Conservation (phyloP, 2,113 vertebrate genomes). For the Willisornis vidua region DNA sequence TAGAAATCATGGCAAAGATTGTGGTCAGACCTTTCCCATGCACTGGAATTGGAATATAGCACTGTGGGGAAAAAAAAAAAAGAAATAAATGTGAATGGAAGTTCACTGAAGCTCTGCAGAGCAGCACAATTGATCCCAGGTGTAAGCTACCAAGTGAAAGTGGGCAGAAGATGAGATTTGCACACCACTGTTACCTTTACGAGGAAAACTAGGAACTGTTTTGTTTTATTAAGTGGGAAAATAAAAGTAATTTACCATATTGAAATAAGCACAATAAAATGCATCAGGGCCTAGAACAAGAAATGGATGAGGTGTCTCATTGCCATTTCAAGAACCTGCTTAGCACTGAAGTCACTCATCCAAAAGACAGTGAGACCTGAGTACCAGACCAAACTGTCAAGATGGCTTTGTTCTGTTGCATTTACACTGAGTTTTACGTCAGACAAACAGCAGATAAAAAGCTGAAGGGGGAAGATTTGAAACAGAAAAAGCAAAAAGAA, state of each 20-base stretch:
- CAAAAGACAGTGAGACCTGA: neutral
- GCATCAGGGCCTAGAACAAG: neutral
- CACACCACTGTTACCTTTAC: neutral
- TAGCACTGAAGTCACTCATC: neutral
- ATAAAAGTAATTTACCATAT: neutral
- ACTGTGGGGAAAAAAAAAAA: rapidly evolving
- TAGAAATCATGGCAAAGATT: neutral
- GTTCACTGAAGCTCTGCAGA: neutral
- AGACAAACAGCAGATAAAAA: neutral
- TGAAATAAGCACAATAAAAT: neutral
- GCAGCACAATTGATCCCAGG: neutral
- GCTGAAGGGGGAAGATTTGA: rapidly evolving
- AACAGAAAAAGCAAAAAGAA: neutral
- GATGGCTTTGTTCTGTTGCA: neutral
- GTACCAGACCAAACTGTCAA: rapidly evolving
- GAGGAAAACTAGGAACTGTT: neutral
- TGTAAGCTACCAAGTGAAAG: neutral
- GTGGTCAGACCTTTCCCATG: neutral
- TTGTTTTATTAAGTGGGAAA: neutral
- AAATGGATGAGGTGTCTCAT: neutral
- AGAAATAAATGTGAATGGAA: neutral
- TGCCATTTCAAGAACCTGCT: neutral
- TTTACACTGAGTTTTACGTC: neutral
- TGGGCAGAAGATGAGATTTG: neutral
- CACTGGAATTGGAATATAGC: neutral